Evolutionary conservation across 2,888 invertebrate genomes (phyloP), one percentile per base, ranked within the genome.

Genomic region (Eupeodes latifasciatus): DNA sequence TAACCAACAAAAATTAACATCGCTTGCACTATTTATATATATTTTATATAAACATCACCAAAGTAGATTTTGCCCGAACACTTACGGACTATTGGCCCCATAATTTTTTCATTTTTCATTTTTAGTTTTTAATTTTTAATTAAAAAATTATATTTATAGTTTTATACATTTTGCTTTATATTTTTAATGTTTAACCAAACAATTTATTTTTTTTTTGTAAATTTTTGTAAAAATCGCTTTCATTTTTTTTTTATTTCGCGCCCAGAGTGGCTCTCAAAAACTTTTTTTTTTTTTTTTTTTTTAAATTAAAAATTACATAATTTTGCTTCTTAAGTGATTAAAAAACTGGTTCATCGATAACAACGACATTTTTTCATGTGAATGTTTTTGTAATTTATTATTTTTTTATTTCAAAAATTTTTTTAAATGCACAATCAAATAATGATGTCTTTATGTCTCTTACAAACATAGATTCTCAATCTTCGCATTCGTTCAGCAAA

Each of bases 21-120:
- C 85, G 88, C 88, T 88, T 88, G 88, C 88, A 88, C 88, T 88
- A 88, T 85, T 77, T 84, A 84, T 80, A 71, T 62, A 40, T 62
- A 14, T 69, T 69, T 40, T 74, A 74, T 91, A 91, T 92, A 91
- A 91, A 91, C 91, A 91, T 92, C 91, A 92, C 92, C 92, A 92
- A 93, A 92, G 91, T 92, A 93, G 91, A 92, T 93, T 94, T 93
- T 92, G 92, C 92, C 92, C 94, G 93, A 93, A 94, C 92, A 93
- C 93, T 93, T 93, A 94, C 93, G 92, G 92, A 93, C 93, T 92
- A 92, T 91, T 92, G 93, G 93, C 93, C 93, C 94, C 93, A 92
- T 93, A 90, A 86, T 86, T 89, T 64, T 90, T 81, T 61, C 53
- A 36, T 76, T 87, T 74, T 85, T 74, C 14, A 55, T 86, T 89